phyloP scores from a whole-genome alignment of 2,888 invertebrate species.

The Cristatella mucedo region DNA sequence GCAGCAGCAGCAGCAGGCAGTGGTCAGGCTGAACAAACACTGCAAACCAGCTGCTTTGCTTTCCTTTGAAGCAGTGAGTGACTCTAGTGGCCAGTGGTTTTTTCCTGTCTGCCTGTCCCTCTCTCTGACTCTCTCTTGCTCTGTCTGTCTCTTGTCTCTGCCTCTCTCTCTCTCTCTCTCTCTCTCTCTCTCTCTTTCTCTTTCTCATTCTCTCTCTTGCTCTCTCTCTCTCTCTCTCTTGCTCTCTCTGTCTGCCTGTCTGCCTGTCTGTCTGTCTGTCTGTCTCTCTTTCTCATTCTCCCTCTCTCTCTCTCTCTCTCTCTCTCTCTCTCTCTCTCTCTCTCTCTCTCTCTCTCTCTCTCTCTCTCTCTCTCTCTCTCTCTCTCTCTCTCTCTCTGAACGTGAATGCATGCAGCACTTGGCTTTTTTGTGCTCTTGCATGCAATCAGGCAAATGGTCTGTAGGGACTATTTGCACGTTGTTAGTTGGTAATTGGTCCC shows the following conservation, averaged over 20 bases:
- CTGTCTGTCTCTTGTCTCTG: too few species aligned
- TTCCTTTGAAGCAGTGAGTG: neutral
- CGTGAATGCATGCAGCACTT: neutral
- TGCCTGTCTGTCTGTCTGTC: too few species aligned
- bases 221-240: too few species aligned
- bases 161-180: constrained; percentile 1
- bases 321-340: neutral
- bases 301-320: neutral
- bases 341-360: constrained; percentile 2
- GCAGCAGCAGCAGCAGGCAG: too few species aligned
- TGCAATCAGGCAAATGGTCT: neutral
- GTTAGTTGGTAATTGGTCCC: too few species aligned
- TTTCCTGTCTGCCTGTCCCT: too few species aligned
- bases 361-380: constrained; percentile 2
- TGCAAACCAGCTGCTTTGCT: neutral
- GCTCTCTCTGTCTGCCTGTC: too few species aligned
- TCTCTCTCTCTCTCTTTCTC: constrained; percentile 1
- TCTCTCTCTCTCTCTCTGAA: too few species aligned
- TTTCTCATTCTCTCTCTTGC: too few species aligned
- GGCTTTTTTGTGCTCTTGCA: neutral
- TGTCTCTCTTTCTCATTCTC: too few species aligned
- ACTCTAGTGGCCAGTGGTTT: neutral
- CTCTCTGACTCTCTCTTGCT: too few species aligned
- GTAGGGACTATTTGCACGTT: neutral
- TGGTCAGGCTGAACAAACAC: too few species aligned